Evolutionary conservation across 2,797 vertebrate species (phyloP).

Genomic region (Geotrypetes seraphini): DNA sequence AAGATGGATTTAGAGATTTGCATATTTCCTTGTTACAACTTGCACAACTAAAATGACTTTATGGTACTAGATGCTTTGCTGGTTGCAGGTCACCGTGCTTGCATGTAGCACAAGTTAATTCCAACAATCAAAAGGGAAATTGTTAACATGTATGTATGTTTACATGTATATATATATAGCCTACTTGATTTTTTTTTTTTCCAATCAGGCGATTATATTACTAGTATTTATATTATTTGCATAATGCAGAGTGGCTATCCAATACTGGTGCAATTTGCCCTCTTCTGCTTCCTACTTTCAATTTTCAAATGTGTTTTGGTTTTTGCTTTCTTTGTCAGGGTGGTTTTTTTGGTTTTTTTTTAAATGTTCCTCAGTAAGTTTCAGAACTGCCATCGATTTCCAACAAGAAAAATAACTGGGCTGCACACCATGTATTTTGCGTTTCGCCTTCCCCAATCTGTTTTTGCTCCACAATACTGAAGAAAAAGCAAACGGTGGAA

Average conservation of each 20-base stretch:
- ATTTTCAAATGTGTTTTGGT: conserved; percentile 24
- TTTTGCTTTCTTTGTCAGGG: conserved; percentile 6
- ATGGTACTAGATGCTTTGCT: conserved; percentile 2
- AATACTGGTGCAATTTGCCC: neutral
- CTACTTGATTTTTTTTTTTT: conserved; percentile 47
- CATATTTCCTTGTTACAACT: too few species aligned
- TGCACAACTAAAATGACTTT: too few species aligned
- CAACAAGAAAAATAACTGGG: conserved; percentile 34
- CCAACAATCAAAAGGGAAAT: conserved; percentile 52
- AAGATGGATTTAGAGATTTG: too few species aligned
- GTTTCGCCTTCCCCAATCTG: too few species aligned
- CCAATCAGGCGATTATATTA: conserved; percentile 37
- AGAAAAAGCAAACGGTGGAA: conserved; percentile 14
- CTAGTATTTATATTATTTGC: conserved; percentile 5
- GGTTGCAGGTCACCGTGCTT: conserved; percentile 48
- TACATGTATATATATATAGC: too few species aligned
- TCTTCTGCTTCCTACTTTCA: too few species aligned
- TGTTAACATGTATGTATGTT: conserved; percentile 43
- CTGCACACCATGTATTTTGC: too few species aligned
- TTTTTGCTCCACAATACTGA: neutral
- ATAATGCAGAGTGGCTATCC: conserved; percentile 8
- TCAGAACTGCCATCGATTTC: conserved; percentile 37
- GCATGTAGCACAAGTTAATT: conserved; percentile 55
- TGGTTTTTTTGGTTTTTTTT: conserved; percentile 26
- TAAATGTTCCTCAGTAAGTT: conserved; percentile 31